These are phyloP conservation scores for Palloptera scutellata DNA, from an alignment of 2,888 invertebrate genomes.

Conservation along the genomic window DNA sequence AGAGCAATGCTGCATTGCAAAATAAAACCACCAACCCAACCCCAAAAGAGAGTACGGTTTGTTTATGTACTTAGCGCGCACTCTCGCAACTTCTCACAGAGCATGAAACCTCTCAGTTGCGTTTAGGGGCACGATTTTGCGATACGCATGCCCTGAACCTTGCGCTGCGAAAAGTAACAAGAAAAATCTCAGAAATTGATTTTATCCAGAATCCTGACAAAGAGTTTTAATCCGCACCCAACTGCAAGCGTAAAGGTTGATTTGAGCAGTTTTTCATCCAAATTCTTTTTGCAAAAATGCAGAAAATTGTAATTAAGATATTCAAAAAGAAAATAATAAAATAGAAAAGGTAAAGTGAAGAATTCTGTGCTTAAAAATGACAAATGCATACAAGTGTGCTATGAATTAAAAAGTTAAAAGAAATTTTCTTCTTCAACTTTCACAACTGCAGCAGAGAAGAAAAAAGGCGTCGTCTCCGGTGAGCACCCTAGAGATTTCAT, in stretches of 20 bases:
- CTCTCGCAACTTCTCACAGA: not conserved
- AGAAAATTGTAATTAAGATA: slow-evolving; percentile 7
- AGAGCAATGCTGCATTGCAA: slow-evolving; percentile 23
- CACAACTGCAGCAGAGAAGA: not conserved
- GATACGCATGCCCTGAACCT: not conserved
- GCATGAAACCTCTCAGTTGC: no score
- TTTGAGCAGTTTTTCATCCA: slow-evolving; percentile 16
- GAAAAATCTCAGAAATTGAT: slow-evolving; percentile 42
- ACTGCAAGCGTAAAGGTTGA: slow-evolving; percentile 37
- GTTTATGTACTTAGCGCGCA: no score
- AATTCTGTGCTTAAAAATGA: slow-evolving; percentile 5
- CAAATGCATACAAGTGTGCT: slow-evolving; percentile 17
- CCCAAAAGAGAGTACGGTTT: no score
- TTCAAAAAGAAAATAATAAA: slow-evolving; percentile 17
- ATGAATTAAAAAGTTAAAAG: slow-evolving; percentile 3
- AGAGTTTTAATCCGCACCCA: slow-evolving; percentile 52
- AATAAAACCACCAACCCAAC: no score
- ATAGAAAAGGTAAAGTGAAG: slow-evolving; percentile 22
- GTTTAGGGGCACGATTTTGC: no score
- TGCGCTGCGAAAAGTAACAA: slow-evolving; percentile 5
- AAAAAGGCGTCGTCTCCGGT: slow-evolving; percentile 38
- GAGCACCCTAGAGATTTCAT: not conserved
- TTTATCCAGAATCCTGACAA: slow-evolving; percentile 39
- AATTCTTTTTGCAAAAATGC: slow-evolving; percentile 21
- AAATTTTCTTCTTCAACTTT: slow-evolving; percentile 26